Evolutionary conservation across 2,113 vertebrate genomes (phyloP).

Genomic region (Fregetta grallaria): DNA sequence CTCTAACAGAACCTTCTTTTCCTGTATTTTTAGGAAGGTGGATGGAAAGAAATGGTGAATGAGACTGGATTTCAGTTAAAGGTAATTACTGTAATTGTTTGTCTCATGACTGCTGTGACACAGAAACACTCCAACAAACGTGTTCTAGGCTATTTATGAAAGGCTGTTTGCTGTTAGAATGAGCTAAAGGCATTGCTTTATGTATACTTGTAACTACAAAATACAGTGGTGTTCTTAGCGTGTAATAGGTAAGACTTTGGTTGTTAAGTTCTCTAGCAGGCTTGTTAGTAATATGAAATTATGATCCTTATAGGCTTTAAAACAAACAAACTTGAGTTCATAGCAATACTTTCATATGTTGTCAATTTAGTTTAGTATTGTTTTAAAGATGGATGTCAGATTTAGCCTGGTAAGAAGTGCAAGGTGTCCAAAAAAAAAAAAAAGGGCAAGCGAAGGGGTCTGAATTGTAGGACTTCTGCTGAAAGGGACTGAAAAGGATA

Average conservation of each 20-base stretch:
- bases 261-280: neutral
- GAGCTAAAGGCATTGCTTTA: neutral
- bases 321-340: neutral
- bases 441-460: neutral
- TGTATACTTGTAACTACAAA: neutral
- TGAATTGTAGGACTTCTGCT: neutral
- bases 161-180: neutral
- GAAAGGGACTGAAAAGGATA: neutral
- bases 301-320: neutral
- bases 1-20: conserved; percentile 37
- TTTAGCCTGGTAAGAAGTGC: neutral
- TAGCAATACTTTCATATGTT: neutral
- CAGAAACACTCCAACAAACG: neutral
- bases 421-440: neutral
- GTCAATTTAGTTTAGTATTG: neutral
- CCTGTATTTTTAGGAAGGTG: conserved; percentile 81
- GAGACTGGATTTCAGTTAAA: conserved; percentile 95
- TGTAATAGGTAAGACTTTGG: neutral
- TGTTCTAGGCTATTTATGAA: neutral
- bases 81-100: conserved; percentile 71
- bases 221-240: neutral
- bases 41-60: conserved; percentile 92
- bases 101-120: neutral
- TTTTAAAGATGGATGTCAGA: neutral
- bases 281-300: neutral